Evolutionary conservation across 1,140 invertebrate genomes (phyloP), one percentile per base, ranked within the genome.

Genomic region (Battus philenor): DNA sequence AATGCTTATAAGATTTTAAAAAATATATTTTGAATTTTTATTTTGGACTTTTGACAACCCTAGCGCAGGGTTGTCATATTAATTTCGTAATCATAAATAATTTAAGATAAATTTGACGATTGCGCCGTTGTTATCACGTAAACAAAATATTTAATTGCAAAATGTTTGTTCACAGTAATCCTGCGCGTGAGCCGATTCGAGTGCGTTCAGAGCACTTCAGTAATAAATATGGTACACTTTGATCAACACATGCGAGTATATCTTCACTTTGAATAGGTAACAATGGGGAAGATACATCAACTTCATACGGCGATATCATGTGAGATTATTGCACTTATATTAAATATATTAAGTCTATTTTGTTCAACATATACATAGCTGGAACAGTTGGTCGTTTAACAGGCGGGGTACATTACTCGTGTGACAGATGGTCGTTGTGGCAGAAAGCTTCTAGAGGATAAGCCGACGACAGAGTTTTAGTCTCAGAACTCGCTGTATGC

Each of bases 251-350:
- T 7, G 22, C 5, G 5, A 24, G 22, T n/a, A 24, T 7, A 1
- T 2, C 5, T 24, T n/a, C n/a, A 1, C 22, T 2, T 1, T 24
- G 18, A 33, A 16, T 1, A 17, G 10, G 8, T 39, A 3, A 48
- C 22, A 24, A 68, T 68, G 65, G 59, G 59, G 13, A 59, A 68
- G 26, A 17, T 65, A 12, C 47, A 49, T 11, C 65, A 68, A 31
- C 46, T 54, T 9, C 54, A 62, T 12, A 57, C 62, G 1, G 45
- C 55, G n/a, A 10, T 68, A 12, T 52, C 56, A 30, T 57, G 65
- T 68, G 41, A 57, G 32, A 26, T 20, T 4, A 0, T 20, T 20
- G 2, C 26, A 4, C 0, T 11, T 12, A 11, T 12, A 5, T 30
- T 30, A n/a, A n/a, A n/a, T n/a, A n/a, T n/a, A n/a, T n/a, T n/a